Evolutionary conservation across 2,888 invertebrate species (phyloP).

Genomic region (Podabrus alpinus): DNA sequence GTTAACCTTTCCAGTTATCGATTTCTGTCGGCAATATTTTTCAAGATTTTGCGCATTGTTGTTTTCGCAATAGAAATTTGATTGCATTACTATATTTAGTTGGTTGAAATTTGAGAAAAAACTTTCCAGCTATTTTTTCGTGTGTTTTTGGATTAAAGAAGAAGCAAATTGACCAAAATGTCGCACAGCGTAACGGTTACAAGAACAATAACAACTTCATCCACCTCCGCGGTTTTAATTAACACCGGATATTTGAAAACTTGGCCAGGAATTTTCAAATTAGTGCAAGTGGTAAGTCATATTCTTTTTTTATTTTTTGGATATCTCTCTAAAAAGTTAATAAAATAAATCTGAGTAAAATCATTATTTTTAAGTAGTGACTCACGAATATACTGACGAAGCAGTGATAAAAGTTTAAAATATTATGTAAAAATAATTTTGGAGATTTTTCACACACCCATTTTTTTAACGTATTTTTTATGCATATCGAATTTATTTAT

Average conservation of each 20-base stretch:
- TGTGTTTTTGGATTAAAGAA: not conserved
- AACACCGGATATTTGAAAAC: constrained; percentile 82
- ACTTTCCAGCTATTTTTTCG: not conserved
- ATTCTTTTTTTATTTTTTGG: not conserved
- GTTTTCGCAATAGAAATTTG: not conserved
- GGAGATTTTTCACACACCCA: not conserved
- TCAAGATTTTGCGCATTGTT: not conserved
- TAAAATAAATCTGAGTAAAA: not conserved
- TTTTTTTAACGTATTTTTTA: not conserved
- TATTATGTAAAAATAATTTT: not conserved
- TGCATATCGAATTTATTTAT: not conserved
- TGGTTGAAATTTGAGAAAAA: not conserved
- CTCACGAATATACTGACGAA: not conserved
- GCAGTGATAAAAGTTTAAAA: not conserved
- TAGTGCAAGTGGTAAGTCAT: constrained; percentile 76
- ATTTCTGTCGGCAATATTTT: not conserved
- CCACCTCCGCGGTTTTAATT: constrained; percentile 75
- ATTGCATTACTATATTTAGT: not conserved
- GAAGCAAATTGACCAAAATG: constrained; percentile 60
- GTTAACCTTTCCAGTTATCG: not conserved
- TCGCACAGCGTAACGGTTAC: constrained; percentile 88
- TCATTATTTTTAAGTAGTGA: not conserved
- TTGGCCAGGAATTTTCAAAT: constrained; percentile 77
- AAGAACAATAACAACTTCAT: constrained; percentile 77
- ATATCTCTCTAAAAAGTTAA: not conserved